phyloP scores from a whole-genome alignment of 2,113 vertebrate genomes.

The Cavia porcellus region DNA sequence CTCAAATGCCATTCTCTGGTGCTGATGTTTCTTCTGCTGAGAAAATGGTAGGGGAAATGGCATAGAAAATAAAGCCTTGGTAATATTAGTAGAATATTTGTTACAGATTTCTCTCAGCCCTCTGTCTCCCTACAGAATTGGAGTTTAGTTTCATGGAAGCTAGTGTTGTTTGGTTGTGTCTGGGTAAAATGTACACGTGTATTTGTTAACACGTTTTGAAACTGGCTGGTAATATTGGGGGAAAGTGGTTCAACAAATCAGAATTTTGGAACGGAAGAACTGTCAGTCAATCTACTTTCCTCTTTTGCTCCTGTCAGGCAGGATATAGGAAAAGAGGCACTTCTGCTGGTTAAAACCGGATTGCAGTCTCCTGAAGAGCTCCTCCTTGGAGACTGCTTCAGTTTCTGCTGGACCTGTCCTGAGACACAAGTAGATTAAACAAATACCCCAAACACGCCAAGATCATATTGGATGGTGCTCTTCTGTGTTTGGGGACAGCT shows the following conservation, averaged over 20 bases:
- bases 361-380: conserved; percentile 58
- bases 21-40: conserved; percentile 67
- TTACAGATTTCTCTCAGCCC: conserved; percentile 79
- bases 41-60: conserved; percentile 72
- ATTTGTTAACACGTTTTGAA: conserved; percentile 60
- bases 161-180: conserved; percentile 43
- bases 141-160: conserved; percentile 65
- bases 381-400: conserved; percentile 56
- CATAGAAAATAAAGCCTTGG: conserved; percentile 63
- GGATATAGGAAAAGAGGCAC: background rate
- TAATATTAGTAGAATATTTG: conserved; percentile 68
- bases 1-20: conserved; percentile 70
- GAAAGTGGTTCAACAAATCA: conserved; percentile 68
- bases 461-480: background rate
- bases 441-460: background rate
- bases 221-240: conserved; percentile 10
- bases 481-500: conserved; percentile 52
- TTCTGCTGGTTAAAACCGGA: background rate
- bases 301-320: background rate
- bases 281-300: background rate
- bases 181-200: conserved; percentile 4
- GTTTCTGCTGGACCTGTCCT: conserved; percentile 68
- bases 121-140: conserved; percentile 61
- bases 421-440: conserved; percentile 68
- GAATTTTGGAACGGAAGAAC: conserved; percentile 26